phyloP scores from a whole-genome alignment of 2,113 vertebrate species.

The Istiophorus platypterus region DNA sequence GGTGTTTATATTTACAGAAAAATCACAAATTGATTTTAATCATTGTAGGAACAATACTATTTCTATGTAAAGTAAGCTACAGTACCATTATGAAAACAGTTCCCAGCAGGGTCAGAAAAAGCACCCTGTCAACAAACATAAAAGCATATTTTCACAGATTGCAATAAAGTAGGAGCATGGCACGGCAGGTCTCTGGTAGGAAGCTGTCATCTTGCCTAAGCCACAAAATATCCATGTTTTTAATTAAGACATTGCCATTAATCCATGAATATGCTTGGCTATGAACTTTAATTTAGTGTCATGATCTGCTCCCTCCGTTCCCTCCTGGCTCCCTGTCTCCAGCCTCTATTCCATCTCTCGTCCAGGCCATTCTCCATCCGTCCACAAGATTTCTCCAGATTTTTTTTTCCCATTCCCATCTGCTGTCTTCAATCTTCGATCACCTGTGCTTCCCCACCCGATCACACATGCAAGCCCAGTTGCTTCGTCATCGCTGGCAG shows the following conservation, averaged over 20 bases:
- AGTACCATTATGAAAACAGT: background rate
- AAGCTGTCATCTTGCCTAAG: slow-evolving; percentile 2
- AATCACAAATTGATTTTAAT: background rate
- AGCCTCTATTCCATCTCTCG: no score
- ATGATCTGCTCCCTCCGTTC: no score
- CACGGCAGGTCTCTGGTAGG: background rate
- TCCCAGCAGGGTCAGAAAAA: background rate
- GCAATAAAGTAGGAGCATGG: background rate
- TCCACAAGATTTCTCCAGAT: no score
- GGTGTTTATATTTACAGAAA: background rate
- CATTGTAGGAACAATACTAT: background rate
- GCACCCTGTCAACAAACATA: background rate
- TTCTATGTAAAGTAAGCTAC: background rate
- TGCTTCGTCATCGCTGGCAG: no score
- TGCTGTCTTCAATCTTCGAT: no score
- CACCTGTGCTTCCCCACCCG: no score
- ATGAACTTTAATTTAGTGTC: slow-evolving; percentile 8
- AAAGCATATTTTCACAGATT: background rate
- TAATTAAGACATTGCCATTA: slow-evolving; percentile 5
- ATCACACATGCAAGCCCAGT: no score
- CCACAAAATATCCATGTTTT: background rate
- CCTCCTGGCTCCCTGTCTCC: no score
- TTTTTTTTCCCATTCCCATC: no score
- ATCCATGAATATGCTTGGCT: slow-evolving; percentile 7
- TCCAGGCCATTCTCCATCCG: no score